phyloP scores from a whole-genome alignment of 2,888 invertebrate species.

The Hecatera dysodea region DNA sequence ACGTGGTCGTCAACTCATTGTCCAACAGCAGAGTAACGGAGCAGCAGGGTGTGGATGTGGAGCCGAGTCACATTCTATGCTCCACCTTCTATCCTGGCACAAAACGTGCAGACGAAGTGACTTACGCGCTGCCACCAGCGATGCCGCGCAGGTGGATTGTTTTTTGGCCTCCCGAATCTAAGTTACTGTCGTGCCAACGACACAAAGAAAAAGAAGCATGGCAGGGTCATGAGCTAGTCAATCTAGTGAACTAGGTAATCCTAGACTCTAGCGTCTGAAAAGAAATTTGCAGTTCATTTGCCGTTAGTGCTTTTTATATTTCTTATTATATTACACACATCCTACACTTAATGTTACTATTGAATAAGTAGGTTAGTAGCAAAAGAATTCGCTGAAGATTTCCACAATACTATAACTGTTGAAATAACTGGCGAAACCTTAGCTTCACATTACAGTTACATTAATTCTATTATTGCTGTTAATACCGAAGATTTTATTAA shows the following conservation, averaged over 20 bases:
- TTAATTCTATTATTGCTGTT: constrained; percentile 26
- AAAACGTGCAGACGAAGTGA: too few species aligned
- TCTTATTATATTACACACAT: not conserved
- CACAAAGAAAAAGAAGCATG: too few species aligned
- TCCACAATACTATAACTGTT: constrained; percentile 32
- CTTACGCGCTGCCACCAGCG: too few species aligned
- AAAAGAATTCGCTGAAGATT: constrained; percentile 26
- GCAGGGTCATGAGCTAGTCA: too few species aligned
- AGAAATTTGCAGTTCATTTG: not conserved
- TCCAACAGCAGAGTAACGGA: not conserved
- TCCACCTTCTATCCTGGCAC: too few species aligned
- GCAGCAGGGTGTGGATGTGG: too few species aligned
- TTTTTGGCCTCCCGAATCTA: too few species aligned
- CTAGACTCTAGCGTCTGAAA: not conserved
- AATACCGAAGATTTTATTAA: constrained; percentile 18
- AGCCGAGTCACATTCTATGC: too few species aligned
- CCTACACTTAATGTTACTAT: constrained; percentile 11
- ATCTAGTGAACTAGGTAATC: not conserved
- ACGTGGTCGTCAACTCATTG: too few species aligned
- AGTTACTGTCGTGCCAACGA: too few species aligned
- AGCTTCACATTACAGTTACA: constrained; percentile 29
- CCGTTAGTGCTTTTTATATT: not conserved
- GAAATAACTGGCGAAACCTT: constrained; percentile 18
- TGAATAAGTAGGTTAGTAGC: constrained; percentile 29
- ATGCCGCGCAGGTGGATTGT: too few species aligned